Percentiles rank a stretch among this genome's conserved stretches.
These are phyloP conservation scores for Globodera ellingtonae DNA, from an alignment of 1,140 invertebrate genomes.

Conservation along the genomic window DNA sequence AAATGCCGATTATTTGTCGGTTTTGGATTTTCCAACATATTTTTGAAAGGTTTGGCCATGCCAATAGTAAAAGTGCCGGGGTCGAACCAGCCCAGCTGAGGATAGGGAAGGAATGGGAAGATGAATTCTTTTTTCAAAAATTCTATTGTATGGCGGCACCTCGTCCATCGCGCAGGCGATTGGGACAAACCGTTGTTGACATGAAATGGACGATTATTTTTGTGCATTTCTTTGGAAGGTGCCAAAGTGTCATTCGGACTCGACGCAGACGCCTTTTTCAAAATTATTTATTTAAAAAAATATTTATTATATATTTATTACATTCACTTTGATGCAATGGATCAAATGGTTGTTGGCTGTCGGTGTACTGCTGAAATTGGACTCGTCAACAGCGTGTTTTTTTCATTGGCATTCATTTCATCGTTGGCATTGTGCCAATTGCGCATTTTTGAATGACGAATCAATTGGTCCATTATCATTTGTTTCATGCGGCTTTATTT, in stretches of 20 bases:
- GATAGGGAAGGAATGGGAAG: no score
- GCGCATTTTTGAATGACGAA: neutral
- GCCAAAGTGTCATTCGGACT: neutral
- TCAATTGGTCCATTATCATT: neutral
- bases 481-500: neutral
- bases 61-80: no score
- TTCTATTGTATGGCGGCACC: neutral
- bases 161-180: neutral
- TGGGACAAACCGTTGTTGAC: no score
- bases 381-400: no score
- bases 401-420: no score
- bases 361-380: no score
- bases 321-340: neutral
- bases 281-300: neutral
- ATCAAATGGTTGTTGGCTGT: neutral
- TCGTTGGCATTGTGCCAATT: neutral
- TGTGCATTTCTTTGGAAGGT: neutral
- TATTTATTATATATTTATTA: neutral
- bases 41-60: no score
- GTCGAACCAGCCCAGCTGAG: no score
- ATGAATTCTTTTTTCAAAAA: no score
- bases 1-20: no score
- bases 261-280: neutral
- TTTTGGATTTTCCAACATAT: no score
- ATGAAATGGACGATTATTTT: no score